These are phyloP conservation scores for Chalcosyrphus nemorum DNA, from an alignment of 2,888 invertebrate species.

Conservation along the genomic window DNA sequence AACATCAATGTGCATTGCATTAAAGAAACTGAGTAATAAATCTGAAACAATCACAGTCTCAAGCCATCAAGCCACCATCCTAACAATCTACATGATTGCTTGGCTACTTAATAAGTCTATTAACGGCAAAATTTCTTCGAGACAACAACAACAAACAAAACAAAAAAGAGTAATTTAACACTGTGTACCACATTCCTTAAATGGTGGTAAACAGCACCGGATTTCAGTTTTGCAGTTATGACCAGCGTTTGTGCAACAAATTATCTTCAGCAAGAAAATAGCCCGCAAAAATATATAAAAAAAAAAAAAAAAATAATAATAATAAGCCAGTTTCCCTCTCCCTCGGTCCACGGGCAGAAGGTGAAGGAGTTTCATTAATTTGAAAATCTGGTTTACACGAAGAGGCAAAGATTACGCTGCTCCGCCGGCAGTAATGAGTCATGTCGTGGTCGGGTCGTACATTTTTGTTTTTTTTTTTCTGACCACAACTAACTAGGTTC, in stretches of 20 bases:
- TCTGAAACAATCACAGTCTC: slow-evolving; percentile 11
- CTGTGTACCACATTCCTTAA: slow-evolving; percentile 73
- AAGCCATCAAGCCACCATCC: too few relatives aligned
- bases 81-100: slow-evolving; percentile 41
- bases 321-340: slow-evolving; percentile 69
- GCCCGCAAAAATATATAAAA: slow-evolving; percentile 33
- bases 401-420: slow-evolving; percentile 57
- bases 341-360: slow-evolving; percentile 54
- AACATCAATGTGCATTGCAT: slow-evolving; percentile 13
- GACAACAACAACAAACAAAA: slow-evolving; percentile 21
- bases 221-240: slow-evolving; percentile 66
- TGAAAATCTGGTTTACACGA: slow-evolving; percentile 72
- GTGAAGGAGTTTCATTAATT: slow-evolving; percentile 72
- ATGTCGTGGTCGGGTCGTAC: slow-evolving; percentile 63
- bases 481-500: slow-evolving; percentile 24
- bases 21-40: slow-evolving; percentile 35
- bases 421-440: slow-evolving; percentile 60
- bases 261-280: slow-evolving; percentile 66
- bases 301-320: slow-evolving; percentile 50
- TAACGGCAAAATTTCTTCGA: slow-evolving; percentile 51
- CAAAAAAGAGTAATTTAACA: slow-evolving; percentile 61
- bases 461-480: slow-evolving; percentile 42
- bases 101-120: slow-evolving; percentile 61
- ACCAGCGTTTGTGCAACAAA: slow-evolving; percentile 70
- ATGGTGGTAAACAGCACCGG: slow-evolving; percentile 69